Evolutionary conservation across 2,797 vertebrate species (phyloP).

Genomic region (Centroberyx gerrardi): DNA sequence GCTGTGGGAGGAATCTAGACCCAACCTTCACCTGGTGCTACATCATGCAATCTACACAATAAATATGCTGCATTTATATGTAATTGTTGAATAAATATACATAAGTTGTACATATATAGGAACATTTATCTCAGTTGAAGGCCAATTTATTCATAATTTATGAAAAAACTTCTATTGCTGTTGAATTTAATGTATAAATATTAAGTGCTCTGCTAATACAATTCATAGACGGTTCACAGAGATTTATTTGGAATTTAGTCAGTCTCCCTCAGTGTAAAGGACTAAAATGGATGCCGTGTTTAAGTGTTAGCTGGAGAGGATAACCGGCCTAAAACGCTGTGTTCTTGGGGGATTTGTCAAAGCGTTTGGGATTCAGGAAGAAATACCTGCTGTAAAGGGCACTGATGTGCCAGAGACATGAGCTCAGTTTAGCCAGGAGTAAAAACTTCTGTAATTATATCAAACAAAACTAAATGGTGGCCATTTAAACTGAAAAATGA

Average conservation of each 20-base stretch:
- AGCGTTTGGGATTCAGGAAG: neutral
- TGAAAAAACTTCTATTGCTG: too few species aligned
- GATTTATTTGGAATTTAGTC: neutral
- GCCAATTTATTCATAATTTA: too few species aligned
- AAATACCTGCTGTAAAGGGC: too few species aligned
- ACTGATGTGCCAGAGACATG: too few species aligned
- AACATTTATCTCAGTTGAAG: too few species aligned
- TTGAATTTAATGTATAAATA: neutral
- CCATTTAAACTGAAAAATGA: neutral
- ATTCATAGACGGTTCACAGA: neutral
- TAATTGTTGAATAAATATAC: too few species aligned
- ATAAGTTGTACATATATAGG: too few species aligned
- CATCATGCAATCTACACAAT: neutral
- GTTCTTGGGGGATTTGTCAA: neutral
- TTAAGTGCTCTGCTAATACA: neutral
- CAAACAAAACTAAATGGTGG: neutral
- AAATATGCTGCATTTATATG: neutral
- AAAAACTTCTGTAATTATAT: neutral
- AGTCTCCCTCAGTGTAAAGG: neutral
- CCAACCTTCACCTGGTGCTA: neutral
- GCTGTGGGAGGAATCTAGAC: neutral
- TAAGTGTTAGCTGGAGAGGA: conserved; percentile 1
- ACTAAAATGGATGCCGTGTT: conserved; percentile 3
- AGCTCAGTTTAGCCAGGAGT: neutral
- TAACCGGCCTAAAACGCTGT: conserved; percentile 4